Conservation (phyloP, 2,113 vertebrate genomes). For the Kryptolebias marmoratus region DNA sequence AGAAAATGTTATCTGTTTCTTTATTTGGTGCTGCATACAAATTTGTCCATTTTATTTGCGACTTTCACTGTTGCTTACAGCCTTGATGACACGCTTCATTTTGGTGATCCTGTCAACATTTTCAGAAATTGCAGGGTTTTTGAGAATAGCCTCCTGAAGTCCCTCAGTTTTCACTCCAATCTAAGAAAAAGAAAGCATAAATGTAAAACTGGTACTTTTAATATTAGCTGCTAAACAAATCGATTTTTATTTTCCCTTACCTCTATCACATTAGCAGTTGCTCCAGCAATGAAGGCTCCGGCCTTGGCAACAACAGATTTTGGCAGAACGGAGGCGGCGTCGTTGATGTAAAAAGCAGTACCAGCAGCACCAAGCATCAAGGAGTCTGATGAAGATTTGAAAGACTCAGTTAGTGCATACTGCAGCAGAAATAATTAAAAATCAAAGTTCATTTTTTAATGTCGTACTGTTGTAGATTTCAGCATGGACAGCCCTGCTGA, state of each 20-base stretch:
- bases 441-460: not conserved
- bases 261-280: conserved; percentile 84
- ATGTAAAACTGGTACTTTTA: not conserved
- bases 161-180: conserved; percentile 82
- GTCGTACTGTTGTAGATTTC: conserved; percentile 80
- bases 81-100: conserved; percentile 82
- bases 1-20: not conserved
- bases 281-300: conserved; percentile 78
- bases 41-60: not conserved
- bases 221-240: not conserved
- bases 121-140: conserved; percentile 65
- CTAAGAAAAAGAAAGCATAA: conserved; percentile 56
- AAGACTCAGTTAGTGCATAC: not conserved
- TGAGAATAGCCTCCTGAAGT: conserved; percentile 81
- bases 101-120: conserved; percentile 80
- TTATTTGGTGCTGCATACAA: not conserved
- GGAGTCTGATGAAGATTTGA: conserved; percentile 64
- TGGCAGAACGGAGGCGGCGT: conserved; percentile 81
- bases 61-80: conserved; percentile 67
- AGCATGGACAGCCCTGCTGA: conserved; percentile 79
- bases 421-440: not conserved
- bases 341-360: conserved; percentile 83
- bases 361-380: conserved; percentile 83
- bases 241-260: conserved; percentile 48
- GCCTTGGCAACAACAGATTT: conserved; percentile 80